Evolutionary conservation across 2,113 vertebrate genomes (phyloP), one percentile per base, ranked within the genome.

Genomic region (Zosterops hypoxanthus): DNA sequence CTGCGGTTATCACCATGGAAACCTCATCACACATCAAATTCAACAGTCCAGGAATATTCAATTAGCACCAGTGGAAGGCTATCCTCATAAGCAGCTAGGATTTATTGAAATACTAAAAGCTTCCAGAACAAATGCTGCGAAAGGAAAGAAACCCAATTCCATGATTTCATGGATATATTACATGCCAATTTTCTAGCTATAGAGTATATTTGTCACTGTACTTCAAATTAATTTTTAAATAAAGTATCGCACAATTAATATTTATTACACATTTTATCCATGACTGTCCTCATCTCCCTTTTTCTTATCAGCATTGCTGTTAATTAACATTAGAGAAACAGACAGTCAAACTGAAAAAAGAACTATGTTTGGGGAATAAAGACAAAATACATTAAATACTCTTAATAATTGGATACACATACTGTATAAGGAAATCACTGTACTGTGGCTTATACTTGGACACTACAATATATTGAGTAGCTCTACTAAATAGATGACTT

Each of bases 371-470:
- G 33, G 12, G n/a, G 78, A 95, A 86, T 84, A 88, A 94, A 96
- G 88, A 80, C 66, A 96, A 93, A 96, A 86, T 57, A 64, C 11
- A 18, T 78, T 82, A 86, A 26, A 82, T 91, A 94, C 86, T 95
- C 83, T 68, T 71, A 91, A 50, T 31, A 83, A 89, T 26, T 92
- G 26, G 10, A 77, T 59, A 41, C 22, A 41, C 46, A 5, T 64
- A 61, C 36, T 42, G 28, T 21, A 57, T 59, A 50, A 89, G 65
- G 50, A 55, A 93, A 82, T 60, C 61, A 69, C 16, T 77, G 44
- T 63, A 57, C 15, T 65, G 34, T 82, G 88, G 31, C 71, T 92
- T 84, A 80, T 41, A 79, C 78, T 52, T 28, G 78, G 81, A 82
- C 77, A 31, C 34, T 83, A 42, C 60, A 42, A 84, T 83, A 77